phyloP scores from a whole-genome alignment of 2,113 vertebrate species.

The Holacanthus passer region DNA sequence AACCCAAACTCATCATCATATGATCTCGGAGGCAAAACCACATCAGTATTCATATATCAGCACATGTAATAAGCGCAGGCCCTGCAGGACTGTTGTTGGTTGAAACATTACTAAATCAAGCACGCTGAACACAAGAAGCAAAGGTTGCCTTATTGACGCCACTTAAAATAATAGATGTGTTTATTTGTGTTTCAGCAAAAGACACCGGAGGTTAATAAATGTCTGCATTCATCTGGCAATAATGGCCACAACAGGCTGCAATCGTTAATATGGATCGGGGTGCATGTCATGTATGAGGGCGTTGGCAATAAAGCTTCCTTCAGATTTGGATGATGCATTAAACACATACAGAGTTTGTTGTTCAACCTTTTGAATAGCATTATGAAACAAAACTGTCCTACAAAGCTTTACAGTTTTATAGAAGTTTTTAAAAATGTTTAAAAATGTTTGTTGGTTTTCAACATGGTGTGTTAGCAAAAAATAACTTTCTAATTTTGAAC shows the following conservation, averaged over 20 bases:
- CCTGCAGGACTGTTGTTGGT: conserved; percentile 51
- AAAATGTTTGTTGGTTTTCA: neutral
- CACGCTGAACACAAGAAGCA: conserved; percentile 46
- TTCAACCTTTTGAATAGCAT: neutral
- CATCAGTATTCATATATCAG: conserved; percentile 51
- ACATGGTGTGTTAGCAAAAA: neutral
- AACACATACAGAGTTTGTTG: neutral
- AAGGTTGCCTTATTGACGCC: conserved; percentile 61
- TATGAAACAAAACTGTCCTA: neutral
- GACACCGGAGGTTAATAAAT: conserved; percentile 65
- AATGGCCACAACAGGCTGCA: conserved; percentile 48
- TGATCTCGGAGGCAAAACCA: conserved; percentile 50
- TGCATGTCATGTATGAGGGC: conserved; percentile 42
- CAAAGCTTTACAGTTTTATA: neutral
- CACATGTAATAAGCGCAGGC: conserved; percentile 25
- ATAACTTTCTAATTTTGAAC: neutral
- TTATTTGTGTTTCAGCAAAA: conserved; percentile 50
- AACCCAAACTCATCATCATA: conserved; percentile 43
- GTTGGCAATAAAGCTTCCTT: conserved; percentile 9
- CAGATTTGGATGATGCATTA: conserved; percentile 9
- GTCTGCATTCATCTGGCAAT: conserved; percentile 67
- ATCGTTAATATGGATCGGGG: conserved; percentile 69
- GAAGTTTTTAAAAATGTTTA: neutral
- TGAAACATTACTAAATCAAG: conserved; percentile 65
- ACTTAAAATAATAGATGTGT: conserved; percentile 69